Conservation (phyloP, 2,113 vertebrate genomes). For the Gorilla gorilla region DNA sequence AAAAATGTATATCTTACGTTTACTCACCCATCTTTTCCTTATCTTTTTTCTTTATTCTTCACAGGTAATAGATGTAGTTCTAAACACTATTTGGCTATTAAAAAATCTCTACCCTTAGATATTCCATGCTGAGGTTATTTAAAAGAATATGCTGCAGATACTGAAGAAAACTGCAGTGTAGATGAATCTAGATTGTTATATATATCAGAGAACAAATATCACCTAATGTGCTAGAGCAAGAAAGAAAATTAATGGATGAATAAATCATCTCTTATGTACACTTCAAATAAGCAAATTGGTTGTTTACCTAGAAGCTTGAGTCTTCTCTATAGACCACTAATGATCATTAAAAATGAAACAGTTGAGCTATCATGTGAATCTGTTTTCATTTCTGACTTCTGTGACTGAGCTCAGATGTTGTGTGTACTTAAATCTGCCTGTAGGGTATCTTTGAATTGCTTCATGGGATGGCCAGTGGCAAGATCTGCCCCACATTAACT, state of each 20-base stretch:
- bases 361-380: neutral
- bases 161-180: neutral
- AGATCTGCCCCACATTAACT: neutral
- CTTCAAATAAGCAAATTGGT: slow-evolving; percentile 36
- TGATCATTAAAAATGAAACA: slow-evolving; percentile 30
- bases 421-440: neutral
- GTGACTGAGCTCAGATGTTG: slow-evolving; percentile 5
- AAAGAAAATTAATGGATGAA: slow-evolving; percentile 22
- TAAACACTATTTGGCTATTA: neutral
- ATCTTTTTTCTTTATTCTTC: neutral
- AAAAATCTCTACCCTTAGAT: neutral
- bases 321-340: neutral
- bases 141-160: neutral
- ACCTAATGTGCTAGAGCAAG: neutral
- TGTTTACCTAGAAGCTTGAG: neutral
- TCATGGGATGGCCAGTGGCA: neutral
- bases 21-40: neutral
- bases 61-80: neutral
- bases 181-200: neutral
- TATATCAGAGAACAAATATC: neutral
- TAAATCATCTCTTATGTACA: neutral
- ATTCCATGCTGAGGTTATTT: neutral
- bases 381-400: slow-evolving; percentile 33
- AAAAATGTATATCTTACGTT: neutral
- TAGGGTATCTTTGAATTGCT: neutral